phyloP scores from a whole-genome alignment of 1,140 invertebrate species.

The Notospermus geniculatus region DNA sequence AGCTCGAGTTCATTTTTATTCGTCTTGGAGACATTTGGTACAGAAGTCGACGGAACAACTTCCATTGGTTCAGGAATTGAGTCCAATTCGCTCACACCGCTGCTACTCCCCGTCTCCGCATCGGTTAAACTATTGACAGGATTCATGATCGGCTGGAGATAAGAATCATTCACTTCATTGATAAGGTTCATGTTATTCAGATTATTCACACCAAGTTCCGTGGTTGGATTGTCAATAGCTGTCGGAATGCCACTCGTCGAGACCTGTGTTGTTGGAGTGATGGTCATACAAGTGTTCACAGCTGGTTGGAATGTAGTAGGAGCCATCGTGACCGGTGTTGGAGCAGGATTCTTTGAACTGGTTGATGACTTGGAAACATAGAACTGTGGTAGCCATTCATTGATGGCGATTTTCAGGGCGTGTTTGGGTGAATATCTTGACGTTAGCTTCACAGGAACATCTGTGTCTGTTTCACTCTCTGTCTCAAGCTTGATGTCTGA shows the following conservation, averaged over 20 bases:
- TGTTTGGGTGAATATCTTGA: constrained; percentile 64
- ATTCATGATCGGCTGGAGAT: constrained; percentile 32
- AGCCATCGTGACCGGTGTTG: neutral
- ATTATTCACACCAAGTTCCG: constrained; percentile 14
- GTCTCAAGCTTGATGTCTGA: constrained; percentile 92
- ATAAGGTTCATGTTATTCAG: neutral
- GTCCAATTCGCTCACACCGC: constrained; percentile 50
- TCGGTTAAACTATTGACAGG: constrained; percentile 37
- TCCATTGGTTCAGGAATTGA: constrained; percentile 46
- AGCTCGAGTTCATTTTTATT: constrained; percentile 4
- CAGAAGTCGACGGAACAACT: constrained; percentile 27
- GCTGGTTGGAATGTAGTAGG: constrained; percentile 68
- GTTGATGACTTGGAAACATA: constrained; percentile 51
- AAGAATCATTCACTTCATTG: constrained; percentile 29
- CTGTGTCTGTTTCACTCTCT: constrained; percentile 80
- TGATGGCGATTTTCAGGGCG: constrained; percentile 79
- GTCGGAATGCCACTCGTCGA: constrained; percentile 11
- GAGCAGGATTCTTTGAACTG: constrained; percentile 27
- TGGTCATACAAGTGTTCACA: constrained; percentile 82
- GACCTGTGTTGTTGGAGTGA: constrained; percentile 71
- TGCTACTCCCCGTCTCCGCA: constrained; percentile 31
- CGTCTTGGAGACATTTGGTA: neutral
- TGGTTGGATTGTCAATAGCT: neutral
- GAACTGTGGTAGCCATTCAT: constrained; percentile 90
- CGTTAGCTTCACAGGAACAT: constrained; percentile 62